Evolutionary conservation across 2,113 vertebrate genomes (phyloP).

Genomic region (Asarcornis scutulata): DNA sequence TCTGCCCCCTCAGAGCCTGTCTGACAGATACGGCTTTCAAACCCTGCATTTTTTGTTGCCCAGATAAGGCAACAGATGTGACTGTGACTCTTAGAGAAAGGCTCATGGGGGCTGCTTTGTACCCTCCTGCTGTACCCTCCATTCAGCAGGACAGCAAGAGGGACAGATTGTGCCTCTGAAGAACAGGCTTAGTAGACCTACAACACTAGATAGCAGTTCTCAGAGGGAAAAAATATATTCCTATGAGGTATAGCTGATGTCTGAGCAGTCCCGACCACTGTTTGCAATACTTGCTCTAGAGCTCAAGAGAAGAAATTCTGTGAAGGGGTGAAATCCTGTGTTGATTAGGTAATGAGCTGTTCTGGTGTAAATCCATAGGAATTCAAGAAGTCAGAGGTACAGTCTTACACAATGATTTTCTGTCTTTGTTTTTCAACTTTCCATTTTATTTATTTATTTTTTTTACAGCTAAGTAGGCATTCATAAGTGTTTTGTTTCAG

Average conservation of each 20-base stretch:
- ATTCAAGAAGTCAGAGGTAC: neutral
- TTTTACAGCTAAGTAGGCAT: neutral
- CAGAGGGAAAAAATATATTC: neutral
- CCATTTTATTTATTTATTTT: neutral
- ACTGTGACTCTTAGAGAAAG: neutral
- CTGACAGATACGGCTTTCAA: neutral
- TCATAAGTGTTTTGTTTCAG: neutral
- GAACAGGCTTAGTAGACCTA: neutral
- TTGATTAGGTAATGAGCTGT: neutral
- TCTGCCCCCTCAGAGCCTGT: neutral
- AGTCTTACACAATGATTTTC: neutral
- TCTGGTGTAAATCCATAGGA: neutral
- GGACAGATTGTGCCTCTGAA: neutral
- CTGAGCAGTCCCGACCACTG: neutral
- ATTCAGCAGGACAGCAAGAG: neutral
- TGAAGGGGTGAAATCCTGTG: neutral
- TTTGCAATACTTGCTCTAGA: neutral
- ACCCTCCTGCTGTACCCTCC: fast-evolving
- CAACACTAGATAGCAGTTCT: neutral
- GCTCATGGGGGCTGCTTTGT: neutral
- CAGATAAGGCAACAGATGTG: neutral
- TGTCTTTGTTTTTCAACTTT: neutral
- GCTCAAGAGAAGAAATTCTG: neutral
- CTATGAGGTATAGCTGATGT: neutral
- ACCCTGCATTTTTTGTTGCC: neutral